Evolutionary conservation across 2,888 invertebrate species (phyloP), one percentile per base, ranked within the genome.

Genomic region (Caenorhabditis becei): DNA sequence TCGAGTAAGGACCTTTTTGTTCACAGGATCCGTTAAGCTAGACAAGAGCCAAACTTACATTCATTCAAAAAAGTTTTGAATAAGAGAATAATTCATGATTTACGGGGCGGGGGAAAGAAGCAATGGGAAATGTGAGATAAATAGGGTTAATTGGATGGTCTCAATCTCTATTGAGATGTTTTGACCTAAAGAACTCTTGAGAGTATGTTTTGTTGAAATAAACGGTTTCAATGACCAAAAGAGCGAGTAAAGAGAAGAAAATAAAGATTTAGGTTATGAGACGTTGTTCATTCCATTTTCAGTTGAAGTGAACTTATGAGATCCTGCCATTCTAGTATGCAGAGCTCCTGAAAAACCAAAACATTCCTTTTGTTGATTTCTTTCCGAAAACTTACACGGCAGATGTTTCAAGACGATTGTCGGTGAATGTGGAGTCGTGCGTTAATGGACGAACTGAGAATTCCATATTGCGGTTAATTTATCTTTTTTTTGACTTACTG

Each of bases 251-350:
- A n/a, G 23, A 5, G 18, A n/a, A 11, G 28, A 26, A 0, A 69
- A 35, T 49, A 69, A 49, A 35, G 41, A 37, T 49, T 69, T 18
- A 47, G 10, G 5, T 14, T 41, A 41, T 14, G 41, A 11, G 16
- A 54, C 35, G 56, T 41, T 37, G 32, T 51, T 20, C 37, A 47
- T 41, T 59, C 18, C 11, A 2, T 14, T 41, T 41, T 2, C 14
- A 41, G 41, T 41, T 14, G 41, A 14, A 41, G 41, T 41, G 32
- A 10, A 37, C 18, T 11, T 35, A 66, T 53, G 75, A 75, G 75
- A 75, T 75, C 66, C 75, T 54, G 47, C 69, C 32, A 51, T 58
- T 41, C 66, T 41, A 78, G 53, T 78, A 78, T 71, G 69, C 77
- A 66, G 77, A 78, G 59, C 77, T 78, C 70, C 77, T 77, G 49